Percentiles rank a stretch among this genome's conserved stretches.
Conservation (phyloP, 2,888 invertebrate species). For the Thymelicus sylvestris region DNA sequence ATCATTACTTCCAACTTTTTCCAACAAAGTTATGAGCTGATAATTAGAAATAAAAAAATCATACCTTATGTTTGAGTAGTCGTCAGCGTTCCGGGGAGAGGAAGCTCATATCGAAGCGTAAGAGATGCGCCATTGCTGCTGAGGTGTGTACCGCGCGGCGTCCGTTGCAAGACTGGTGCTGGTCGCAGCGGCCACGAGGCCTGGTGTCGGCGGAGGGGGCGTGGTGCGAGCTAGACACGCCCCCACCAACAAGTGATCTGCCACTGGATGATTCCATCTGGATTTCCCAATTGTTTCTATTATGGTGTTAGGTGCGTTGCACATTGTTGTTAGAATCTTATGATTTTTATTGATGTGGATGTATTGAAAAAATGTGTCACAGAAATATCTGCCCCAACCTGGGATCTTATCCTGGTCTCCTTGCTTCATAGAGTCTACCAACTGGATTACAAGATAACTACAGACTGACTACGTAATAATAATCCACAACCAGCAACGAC, state of each 20-base stretch:
- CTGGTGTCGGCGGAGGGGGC: constrained; percentile 43
- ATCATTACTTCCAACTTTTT: too few relatives aligned
- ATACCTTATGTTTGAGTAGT: constrained; percentile 79
- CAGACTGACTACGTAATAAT: too few relatives aligned
- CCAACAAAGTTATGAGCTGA: not conserved
- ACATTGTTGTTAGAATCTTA: not conserved
- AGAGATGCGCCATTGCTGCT: constrained; percentile 68
- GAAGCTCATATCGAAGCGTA: constrained; percentile 77
- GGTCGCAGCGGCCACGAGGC: constrained; percentile 37
- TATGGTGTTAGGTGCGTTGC: constrained; percentile 18
- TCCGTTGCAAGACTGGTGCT: constrained; percentile 43
- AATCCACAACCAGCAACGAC: too few relatives aligned
- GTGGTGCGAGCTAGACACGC: constrained; percentile 59
- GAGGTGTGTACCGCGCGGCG: constrained; percentile 46
- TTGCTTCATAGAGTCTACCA: too few relatives aligned
- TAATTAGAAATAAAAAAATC: not conserved
- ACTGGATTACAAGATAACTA: too few relatives aligned
- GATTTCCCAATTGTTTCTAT: constrained; percentile 26
- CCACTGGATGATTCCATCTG: constrained; percentile 25
- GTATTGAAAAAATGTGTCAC: too few relatives aligned
- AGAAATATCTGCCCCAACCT: too few relatives aligned
- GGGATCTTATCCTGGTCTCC: too few relatives aligned
- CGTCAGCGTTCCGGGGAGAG: constrained; percentile 84
- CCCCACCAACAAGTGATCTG: constrained; percentile 72
- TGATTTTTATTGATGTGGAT: too few relatives aligned